Conservation (phyloP, 2,888 invertebrate genomes). For the Scaptomyza cyrtandrae region DNA sequence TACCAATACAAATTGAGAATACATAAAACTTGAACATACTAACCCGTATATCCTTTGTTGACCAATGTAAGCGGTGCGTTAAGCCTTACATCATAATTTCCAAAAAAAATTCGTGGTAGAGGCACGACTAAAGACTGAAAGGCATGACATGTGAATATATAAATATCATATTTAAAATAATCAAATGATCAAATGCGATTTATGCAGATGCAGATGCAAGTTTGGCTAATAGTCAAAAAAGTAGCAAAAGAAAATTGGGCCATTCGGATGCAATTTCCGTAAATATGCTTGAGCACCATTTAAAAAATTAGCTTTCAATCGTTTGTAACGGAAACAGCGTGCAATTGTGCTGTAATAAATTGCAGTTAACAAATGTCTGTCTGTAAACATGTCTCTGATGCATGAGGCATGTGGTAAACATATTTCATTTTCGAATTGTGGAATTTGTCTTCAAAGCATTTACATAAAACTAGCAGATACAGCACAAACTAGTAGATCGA, state of each 20-base stretch:
- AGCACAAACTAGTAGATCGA: no score
- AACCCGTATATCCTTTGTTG: constrained; percentile 89
- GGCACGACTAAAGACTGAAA: constrained; percentile 58
- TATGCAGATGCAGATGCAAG: neutral
- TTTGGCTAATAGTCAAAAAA: constrained; percentile 11
- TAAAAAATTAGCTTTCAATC: constrained; percentile 54
- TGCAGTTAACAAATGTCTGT: no score
- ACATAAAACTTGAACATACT: constrained; percentile 5
- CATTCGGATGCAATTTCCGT: constrained; percentile 42
- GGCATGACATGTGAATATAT: constrained; percentile 3
- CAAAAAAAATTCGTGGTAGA: constrained; percentile 63
- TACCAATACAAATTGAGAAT: neutral
- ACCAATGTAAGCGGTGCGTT: constrained; percentile 86
- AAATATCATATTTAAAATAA: neutral
- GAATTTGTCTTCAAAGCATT: no score
- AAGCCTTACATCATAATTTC: constrained; percentile 87
- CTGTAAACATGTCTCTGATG: no score
- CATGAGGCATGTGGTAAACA: constrained; percentile 15
- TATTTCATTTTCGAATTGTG: constrained; percentile 5
- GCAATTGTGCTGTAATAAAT: neutral
- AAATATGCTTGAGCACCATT: constrained; percentile 27
- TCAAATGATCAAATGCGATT: neutral
- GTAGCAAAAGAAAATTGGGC: constrained; percentile 36
- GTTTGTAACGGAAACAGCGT: constrained; percentile 25
- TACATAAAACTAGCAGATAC: no score